Evolutionary conservation across 2,888 invertebrate species (phyloP), one percentile per base, ranked within the genome.

Genomic region (Drosophila flavopinicola): DNA sequence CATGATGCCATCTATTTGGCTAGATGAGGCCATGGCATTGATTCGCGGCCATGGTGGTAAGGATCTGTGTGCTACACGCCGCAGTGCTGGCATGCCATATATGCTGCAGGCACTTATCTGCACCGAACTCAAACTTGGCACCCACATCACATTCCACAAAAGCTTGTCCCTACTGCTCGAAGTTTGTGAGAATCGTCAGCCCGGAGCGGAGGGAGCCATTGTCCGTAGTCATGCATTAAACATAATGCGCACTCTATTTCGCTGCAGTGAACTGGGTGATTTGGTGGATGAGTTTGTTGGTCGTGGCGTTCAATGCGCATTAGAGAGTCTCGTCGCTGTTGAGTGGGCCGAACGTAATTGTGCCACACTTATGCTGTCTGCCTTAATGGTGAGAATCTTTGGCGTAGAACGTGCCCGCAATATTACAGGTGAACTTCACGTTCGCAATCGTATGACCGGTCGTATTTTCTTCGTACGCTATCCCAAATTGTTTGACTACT

Each of bases 71-170:
- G 93, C 96, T 4, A 98, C 98, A 0, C 92, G 99, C 17, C 92
- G 99, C 65, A 98, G 98, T 90, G 99, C 98, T 9, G 99, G 99
- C 0, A 93, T 99, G 52, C 99, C 99, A 0, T 98, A 96, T 89
- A 95, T 98, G 93, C 94, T 92, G 38, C 92, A 97, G 94, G 96
- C 96, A 0, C 90, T 97, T 24, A 92, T 97, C 3, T 94, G 94
- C 6, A 94, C 96, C 0, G 96, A 96, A 89, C 92, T 95, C 6
- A 92, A 93, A 70, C 92, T 93, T n/a, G 92, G 92, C 49, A 92
- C 93, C 59, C 90, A 92, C 0, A 90, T 91, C n/a, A 91, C 93
- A 48, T 93, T 95, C 70, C 92, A 93, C 60, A 87, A 89, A n/a
- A 93, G 94, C 66, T 93, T 95, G 92, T 66, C 72, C 0, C 90